These are phyloP conservation scores for Xestia c-nigrum DNA, from an alignment of 2,888 invertebrate genomes.

Conservation along the genomic window DNA sequence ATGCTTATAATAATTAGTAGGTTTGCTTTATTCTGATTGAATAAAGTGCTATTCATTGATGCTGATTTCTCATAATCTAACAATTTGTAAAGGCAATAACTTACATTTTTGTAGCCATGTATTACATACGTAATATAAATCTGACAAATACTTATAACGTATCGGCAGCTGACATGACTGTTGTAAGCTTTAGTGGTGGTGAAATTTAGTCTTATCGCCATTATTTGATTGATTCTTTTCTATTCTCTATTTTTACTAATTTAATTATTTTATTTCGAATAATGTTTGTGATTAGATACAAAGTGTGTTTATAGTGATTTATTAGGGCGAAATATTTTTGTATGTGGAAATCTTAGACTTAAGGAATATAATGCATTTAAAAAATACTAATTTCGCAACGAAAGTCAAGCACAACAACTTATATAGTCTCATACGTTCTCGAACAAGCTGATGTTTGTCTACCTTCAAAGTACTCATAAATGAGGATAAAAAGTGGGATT, in stretches of 20 bases:
- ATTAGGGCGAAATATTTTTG: conserved; percentile 88
- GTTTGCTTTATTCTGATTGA: conserved; percentile 62
- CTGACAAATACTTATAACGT: conserved; percentile 54
- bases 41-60: conserved; percentile 54
- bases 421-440: conserved; percentile 57
- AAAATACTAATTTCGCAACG: conserved; percentile 73
- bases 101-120: conserved; percentile 61
- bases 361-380: conserved; percentile 84
- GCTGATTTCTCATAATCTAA: conserved; percentile 50
- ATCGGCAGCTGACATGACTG: conserved; percentile 72
- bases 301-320: conserved; percentile 85
- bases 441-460: conserved; percentile 45
- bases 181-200: conserved; percentile 66
- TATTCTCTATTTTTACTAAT: conserved; percentile 65
- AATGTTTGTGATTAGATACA: conserved; percentile 74
- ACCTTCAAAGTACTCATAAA: conserved; percentile 46
- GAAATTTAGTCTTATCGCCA: conserved; percentile 53
- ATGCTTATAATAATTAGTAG: conserved; percentile 65
- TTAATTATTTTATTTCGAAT: conserved; percentile 71
- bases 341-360: conserved; percentile 84
- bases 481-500: conserved; percentile 53
- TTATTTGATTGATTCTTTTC: conserved; percentile 64
- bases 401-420: conserved; percentile 66
- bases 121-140: conserved; percentile 59
- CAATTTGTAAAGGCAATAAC: conserved; percentile 59